Conservation (phyloP, 1,140 invertebrate species). For the Vollenhovia emeryi region DNA sequence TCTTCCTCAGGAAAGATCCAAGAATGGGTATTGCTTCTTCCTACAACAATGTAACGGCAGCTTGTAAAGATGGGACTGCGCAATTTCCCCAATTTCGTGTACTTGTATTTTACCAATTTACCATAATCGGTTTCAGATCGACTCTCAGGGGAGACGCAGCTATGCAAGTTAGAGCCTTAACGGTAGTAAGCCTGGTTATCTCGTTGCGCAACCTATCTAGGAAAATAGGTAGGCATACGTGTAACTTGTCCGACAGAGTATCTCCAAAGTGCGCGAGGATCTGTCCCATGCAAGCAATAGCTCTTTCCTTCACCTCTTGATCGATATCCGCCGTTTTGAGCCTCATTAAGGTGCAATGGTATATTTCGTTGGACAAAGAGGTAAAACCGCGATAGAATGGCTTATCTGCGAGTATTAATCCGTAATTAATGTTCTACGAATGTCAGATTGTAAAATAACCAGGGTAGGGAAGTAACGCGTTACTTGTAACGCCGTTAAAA, state of each 20-base stretch:
- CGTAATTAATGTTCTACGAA: neutral
- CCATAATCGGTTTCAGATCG: slow-evolving; percentile 94
- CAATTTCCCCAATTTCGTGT: neutral
- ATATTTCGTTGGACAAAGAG: slow-evolving; percentile 93
- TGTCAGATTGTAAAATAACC: too few species aligned
- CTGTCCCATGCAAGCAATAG: slow-evolving; percentile 98
- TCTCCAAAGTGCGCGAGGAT: slow-evolving; percentile 97
- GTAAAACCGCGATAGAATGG: slow-evolving; percentile 91
- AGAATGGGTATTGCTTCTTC: slow-evolving; percentile 95
- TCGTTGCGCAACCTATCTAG: slow-evolving; percentile 98
- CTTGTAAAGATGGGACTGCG: neutral
- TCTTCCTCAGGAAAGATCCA: slow-evolving; percentile 98
- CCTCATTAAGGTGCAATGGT: slow-evolving; percentile 93
- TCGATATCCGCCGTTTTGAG: slow-evolving; percentile 98
- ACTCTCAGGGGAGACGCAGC: slow-evolving; percentile 95
- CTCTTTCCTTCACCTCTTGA: slow-evolving; percentile 99
- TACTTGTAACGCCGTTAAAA: too few species aligned
- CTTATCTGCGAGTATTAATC: slow-evolving; percentile 79
- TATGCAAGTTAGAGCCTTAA: slow-evolving; percentile 97
- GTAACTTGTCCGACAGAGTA: slow-evolving; percentile 90
- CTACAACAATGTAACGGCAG: slow-evolving; percentile 81
- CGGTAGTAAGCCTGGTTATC: slow-evolving; percentile 97
- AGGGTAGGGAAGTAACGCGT: too few species aligned
- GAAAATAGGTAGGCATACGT: slow-evolving; percentile 96
- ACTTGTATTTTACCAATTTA: slow-evolving; percentile 76